phyloP scores from a whole-genome alignment of 2,797 vertebrate genomes.

The Glossophaga mutica region DNA sequence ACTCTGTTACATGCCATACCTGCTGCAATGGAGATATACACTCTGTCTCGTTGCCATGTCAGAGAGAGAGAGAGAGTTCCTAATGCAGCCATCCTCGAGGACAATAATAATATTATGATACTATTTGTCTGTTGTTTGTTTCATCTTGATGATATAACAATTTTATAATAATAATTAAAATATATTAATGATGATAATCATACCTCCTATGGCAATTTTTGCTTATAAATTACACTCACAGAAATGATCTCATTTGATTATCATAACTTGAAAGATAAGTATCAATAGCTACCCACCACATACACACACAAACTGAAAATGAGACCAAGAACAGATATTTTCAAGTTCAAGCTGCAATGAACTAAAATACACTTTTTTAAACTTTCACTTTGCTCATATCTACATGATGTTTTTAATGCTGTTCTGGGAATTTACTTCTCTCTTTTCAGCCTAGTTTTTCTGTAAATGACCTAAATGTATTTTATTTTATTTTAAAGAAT shows the following conservation, averaged over 20 bases:
- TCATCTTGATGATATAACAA: neutral
- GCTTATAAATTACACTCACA: conserved; percentile 34
- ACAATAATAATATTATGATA: neutral
- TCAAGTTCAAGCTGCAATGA: neutral
- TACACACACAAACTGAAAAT: neutral
- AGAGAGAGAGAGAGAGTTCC: neutral
- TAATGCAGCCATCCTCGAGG: rapidly evolving
- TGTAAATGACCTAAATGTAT: neutral
- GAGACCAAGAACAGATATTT: neutral
- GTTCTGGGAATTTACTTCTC: neutral
- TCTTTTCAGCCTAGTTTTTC: neutral
- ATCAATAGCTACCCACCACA: neutral
- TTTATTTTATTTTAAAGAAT: neutral
- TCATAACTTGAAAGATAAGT: neutral
- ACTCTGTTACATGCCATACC: rapidly evolving
- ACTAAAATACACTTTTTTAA: neutral
- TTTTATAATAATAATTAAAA: conserved; percentile 55
- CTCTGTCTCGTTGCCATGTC: rapidly evolving
- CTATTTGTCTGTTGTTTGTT: neutral
- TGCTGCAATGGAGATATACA: neutral
- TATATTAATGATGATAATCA: conserved; percentile 29
- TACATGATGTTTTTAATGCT: neutral
- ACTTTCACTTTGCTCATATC: neutral
- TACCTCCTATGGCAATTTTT: neutral
- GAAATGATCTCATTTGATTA: conserved; percentile 53